Evolutionary conservation across 2,888 invertebrate species (phyloP).

Genomic region (Mythimna pallens): DNA sequence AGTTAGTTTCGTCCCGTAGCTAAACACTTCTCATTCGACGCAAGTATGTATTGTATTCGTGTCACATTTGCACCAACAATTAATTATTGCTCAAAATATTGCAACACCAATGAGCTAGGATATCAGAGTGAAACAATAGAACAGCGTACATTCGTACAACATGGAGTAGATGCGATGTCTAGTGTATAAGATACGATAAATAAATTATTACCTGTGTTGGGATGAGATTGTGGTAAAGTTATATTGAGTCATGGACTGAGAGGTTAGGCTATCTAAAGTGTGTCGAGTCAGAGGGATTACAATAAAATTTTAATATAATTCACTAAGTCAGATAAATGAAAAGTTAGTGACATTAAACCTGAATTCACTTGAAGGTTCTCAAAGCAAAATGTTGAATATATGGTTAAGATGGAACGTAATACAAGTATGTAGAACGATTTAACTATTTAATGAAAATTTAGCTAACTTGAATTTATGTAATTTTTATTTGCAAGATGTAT

Average conservation of each 20-base stretch:
- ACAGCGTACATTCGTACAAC: conserved; percentile 60
- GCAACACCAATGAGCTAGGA: conserved; percentile 65
- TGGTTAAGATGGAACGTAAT: conserved; percentile 75
- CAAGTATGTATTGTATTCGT: conserved; percentile 53
- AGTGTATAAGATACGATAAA: conserved; percentile 72
- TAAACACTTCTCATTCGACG: conserved; percentile 64
- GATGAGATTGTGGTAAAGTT: conserved; percentile 72
- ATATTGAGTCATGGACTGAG: conserved; percentile 83
- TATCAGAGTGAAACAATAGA: conserved; percentile 52
- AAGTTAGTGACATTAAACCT: conserved; percentile 61
- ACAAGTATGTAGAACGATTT: conserved; percentile 87
- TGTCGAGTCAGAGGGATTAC: conserved; percentile 71
- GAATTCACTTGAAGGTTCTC: conserved; percentile 75
- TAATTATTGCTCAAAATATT: conserved; percentile 73
- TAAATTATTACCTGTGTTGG: conserved; percentile 69
- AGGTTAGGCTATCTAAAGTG: conserved; percentile 75
- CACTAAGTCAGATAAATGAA: conserved; percentile 79
- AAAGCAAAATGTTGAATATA: conserved; percentile 69
- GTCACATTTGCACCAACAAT: conserved; percentile 64
- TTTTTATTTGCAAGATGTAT: conserved; percentile 89
- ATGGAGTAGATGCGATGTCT: conserved; percentile 64
- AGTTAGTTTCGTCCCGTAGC: conserved; percentile 68
- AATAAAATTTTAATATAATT: conserved; percentile 75
- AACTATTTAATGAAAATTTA: conserved; percentile 87
- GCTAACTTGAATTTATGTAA: conserved; percentile 90